phyloP scores from a whole-genome alignment of 2,113 vertebrate species.

The Corythaixoides concolor region DNA sequence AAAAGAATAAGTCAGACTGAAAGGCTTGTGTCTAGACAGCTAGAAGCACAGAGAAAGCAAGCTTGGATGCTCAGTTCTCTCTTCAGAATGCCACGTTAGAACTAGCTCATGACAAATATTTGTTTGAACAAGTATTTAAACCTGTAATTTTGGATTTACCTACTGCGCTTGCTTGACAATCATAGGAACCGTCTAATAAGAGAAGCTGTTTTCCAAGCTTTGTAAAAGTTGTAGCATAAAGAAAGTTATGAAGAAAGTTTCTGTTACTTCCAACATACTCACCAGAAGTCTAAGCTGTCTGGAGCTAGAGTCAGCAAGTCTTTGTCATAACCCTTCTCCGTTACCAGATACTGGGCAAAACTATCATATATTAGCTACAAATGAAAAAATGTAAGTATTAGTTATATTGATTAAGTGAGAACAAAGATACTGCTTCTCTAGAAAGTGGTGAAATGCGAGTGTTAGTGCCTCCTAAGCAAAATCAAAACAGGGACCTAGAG shows the following conservation, averaged over 20 bases:
- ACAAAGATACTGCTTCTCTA: not conserved
- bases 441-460: not conserved
- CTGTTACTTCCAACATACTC: slow-evolving; percentile 56
- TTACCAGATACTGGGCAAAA: slow-evolving; percentile 89
- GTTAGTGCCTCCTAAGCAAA: not conserved
- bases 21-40: not conserved
- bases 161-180: not conserved
- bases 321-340: slow-evolving; percentile 87
- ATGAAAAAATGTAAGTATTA: not conserved
- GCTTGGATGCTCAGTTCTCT: not conserved
- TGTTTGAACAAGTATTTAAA: not conserved
- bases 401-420: not conserved
- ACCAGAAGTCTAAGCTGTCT: slow-evolving; percentile 94
- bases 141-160: not conserved
- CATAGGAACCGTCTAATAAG: not conserved
- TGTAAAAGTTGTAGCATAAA: not conserved
- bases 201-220: not conserved
- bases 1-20: not conserved
- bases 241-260: not conserved
- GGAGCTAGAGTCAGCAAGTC: slow-evolving; percentile 85
- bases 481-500: not conserved
- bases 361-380: slow-evolving; percentile 93
- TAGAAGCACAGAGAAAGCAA: not conserved
- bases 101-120: not conserved
- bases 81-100: not conserved